These are phyloP conservation scores for Drosophila prolongata DNA, from an alignment of 2,888 invertebrate species.

Conservation along the genomic window DNA sequence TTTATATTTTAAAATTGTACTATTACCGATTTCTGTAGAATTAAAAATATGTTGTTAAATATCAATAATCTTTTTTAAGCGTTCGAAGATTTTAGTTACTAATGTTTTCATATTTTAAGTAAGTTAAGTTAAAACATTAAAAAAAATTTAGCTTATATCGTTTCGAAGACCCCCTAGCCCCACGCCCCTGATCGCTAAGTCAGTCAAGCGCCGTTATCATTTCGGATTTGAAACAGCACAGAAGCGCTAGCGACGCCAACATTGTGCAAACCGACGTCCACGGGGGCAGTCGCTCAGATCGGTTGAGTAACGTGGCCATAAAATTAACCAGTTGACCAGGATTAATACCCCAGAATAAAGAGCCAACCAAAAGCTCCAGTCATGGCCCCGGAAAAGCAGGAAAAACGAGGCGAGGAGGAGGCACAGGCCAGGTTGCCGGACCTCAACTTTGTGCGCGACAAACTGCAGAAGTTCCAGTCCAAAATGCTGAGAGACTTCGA, in stretches of 20 bases:
- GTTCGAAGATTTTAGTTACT: too few species aligned
- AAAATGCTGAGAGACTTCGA: conserved; percentile 78
- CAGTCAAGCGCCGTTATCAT: conserved; percentile 38
- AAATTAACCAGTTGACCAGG: conserved; percentile 5
- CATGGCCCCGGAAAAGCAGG: conserved; percentile 43
- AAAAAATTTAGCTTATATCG: not conserved
- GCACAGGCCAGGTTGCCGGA: conserved; percentile 26
- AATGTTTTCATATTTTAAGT: too few species aligned
- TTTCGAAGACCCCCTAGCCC: not conserved
- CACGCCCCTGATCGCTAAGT: not conserved
- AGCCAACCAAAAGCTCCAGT: not conserved
- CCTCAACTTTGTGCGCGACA: conserved; percentile 64
- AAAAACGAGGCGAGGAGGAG: conserved; percentile 1
- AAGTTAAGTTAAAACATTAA: too few species aligned
- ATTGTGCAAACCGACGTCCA: conserved; percentile 49
- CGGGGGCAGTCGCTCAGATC: conserved; percentile 37
- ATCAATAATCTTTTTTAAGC: too few species aligned
- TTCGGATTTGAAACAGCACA: conserved; percentile 34
- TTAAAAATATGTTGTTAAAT: too few species aligned
- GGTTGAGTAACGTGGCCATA: conserved; percentile 32
- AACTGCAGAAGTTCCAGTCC: conserved; percentile 72
- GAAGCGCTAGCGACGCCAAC: conserved; percentile 19
- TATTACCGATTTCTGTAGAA: too few species aligned
- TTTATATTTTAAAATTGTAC: too few species aligned
- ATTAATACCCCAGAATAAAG: conserved; percentile 22